These are phyloP conservation scores for Petroica traversi DNA, from an alignment of 2,113 vertebrate genomes.

Conservation along the genomic window DNA sequence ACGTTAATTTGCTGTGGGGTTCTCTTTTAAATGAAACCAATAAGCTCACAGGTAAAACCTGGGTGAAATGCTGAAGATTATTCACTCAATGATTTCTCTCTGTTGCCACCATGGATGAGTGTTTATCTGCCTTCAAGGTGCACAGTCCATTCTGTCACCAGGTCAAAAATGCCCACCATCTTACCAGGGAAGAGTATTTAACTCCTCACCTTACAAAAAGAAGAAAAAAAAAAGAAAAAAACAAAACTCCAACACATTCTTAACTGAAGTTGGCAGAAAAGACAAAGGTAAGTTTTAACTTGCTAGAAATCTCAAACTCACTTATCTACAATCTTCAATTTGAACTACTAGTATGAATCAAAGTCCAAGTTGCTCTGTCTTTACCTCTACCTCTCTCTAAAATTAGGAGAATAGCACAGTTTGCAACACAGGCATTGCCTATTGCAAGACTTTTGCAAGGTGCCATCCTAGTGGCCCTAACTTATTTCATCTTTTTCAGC, in stretches of 20 bases:
- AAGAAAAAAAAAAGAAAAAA: accelerated
- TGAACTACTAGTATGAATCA: background rate
- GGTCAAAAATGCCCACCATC: background rate
- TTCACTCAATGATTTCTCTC: background rate
- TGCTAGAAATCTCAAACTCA: background rate
- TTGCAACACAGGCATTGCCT: background rate
- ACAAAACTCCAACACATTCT: background rate
- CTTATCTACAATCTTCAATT: conserved; percentile 15
- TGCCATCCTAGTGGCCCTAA: background rate
- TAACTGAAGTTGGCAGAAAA: conserved; percentile 31
- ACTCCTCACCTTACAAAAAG: background rate
- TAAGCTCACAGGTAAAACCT: background rate
- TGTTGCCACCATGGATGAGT: background rate
- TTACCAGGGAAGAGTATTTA: background rate
- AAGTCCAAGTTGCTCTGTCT: background rate
- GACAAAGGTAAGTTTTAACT: conserved; percentile 27
- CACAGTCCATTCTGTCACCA: background rate
- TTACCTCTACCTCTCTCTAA: background rate
- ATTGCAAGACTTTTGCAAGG: background rate
- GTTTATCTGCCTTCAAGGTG: background rate
- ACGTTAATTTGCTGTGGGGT: accelerated
- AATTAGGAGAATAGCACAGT: background rate
- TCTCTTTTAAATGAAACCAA: background rate
- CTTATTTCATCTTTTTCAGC: background rate
- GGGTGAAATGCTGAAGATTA: background rate